Conservation (phyloP, 2,888 invertebrate species). For the Drosophila macrospina region DNA sequence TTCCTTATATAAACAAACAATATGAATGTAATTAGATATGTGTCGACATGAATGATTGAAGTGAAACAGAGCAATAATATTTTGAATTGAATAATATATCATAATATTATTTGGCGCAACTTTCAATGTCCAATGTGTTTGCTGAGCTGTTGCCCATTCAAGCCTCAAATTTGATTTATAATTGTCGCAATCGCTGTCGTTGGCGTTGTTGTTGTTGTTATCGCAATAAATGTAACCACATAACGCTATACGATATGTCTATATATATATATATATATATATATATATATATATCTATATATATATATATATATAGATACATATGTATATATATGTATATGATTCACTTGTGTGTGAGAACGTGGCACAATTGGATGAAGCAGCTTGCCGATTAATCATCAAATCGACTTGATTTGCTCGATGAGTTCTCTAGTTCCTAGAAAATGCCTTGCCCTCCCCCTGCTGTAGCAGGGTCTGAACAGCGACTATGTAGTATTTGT, state of each 20-base stretch:
- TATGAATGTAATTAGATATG: constrained; percentile 19
- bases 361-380: constrained; percentile 34
- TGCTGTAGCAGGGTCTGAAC: neutral
- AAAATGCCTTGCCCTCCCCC: constrained; percentile 17
- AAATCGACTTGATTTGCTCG: constrained; percentile 6
- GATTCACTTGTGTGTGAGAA: constrained; percentile 38
- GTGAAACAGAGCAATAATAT: neutral
- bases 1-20: constrained; percentile 12
- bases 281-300: neutral
- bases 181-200: constrained; percentile 25
- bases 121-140: constrained; percentile 8
- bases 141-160: constrained; percentile 39
- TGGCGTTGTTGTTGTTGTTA: constrained; percentile 18
- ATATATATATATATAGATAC: constrained; percentile 1
- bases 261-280: constrained; percentile 1
- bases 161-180: constrained; percentile 38
- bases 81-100: neutral
- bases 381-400: constrained; percentile 56
- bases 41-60: neutral
- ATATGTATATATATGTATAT: constrained; percentile 14
- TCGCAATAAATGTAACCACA: constrained; percentile 36
- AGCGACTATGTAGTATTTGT: neutral
- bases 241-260: constrained; percentile 14
- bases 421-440: constrained; percentile 27
- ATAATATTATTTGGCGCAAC: constrained; percentile 5